Base-by-base conservation (phyloP, 2,797 vertebrate genomes). In the Parauchenoglanis ngamensis region DNA sequence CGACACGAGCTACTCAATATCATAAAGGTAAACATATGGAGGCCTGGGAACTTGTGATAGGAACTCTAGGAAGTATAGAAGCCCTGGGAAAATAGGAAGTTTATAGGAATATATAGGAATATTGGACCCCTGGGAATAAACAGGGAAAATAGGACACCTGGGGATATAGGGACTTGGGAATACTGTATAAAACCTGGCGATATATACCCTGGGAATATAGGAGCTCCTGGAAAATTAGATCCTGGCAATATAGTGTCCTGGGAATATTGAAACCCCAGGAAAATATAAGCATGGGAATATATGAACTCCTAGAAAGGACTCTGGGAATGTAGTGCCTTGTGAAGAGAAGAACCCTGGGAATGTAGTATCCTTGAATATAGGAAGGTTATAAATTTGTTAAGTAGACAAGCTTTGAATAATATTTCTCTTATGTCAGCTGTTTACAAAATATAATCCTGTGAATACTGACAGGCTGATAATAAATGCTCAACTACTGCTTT, bases 1-100 rank as follows among this genome's bases (percentile, higher is more conserved):
- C 95, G 96, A 23, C 95, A 97, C 0, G 97, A 98, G 87, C 94
- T 98, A 57, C 96, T 98, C 87, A 97, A 97, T 91, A 98, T 98
- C 91, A 98, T 98, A 31, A 97, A 97, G 96, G 97, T 96, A 85
- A 19, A 52, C 3, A 28, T 31, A 49, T 28, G 49, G 61, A 4
- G 1, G 17, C 31, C 28, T 35, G 17, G n/a, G n/a, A 78, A 23
- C 31, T 31, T 31, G 31, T 31, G 13, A 78, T 35, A 23, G 17
- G 1, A 54, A 10, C 1, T 10, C 2, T 78, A 8, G 17, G 54
- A 31, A 57, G 17, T 3, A 7, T 2, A 76, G 1, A 19, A 35
- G 6, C 10, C 1, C 17, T 57, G 52, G 75, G 49, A 76, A 76
- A 46, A 44, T 8, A 25, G 73, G 13, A 52, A 52, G 4, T 52